phyloP scores from a whole-genome alignment of 2,888 invertebrate genomes.

The Dryadula phaetusa region DNA sequence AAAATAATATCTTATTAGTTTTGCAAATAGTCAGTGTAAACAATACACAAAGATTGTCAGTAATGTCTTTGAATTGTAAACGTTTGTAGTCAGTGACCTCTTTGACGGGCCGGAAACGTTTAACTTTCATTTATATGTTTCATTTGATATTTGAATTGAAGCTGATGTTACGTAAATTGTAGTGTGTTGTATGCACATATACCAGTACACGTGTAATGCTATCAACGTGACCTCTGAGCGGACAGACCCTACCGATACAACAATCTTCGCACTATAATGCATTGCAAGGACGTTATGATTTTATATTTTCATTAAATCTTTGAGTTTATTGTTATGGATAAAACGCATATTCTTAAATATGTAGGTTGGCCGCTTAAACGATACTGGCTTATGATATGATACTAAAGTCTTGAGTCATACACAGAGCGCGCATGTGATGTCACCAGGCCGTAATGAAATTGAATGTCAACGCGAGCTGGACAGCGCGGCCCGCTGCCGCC shows the following conservation, averaged over 20 bases:
- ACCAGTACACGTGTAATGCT: not conserved
- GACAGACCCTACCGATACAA: no score
- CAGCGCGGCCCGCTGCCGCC: no score
- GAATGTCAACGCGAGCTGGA: conserved; percentile 30
- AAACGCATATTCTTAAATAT: not conserved
- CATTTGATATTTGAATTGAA: not conserved
- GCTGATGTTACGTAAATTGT: not conserved
- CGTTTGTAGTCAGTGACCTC: conserved; percentile 1
- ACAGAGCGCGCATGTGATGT: conserved; percentile 33
- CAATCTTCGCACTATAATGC: not conserved
- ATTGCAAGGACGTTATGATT: no score
- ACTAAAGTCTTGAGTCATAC: conserved; percentile 15
- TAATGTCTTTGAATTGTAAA: not conserved
- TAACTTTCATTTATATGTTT: conserved; percentile 5
- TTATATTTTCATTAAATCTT: no score
- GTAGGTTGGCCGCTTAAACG: not conserved
- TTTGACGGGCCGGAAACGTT: conserved; percentile 6
- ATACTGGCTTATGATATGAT: conserved; percentile 13
- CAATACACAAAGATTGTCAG: not conserved
- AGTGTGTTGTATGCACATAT: not conserved
- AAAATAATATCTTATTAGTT: not conserved
- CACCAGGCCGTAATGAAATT: conserved; percentile 37
- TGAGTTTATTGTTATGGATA: no score
- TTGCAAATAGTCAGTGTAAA: not conserved
- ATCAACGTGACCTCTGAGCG: not conserved